These are phyloP conservation scores for Hemitrygon akajei DNA, from an alignment of 2,797 vertebrate species.

Conservation along the genomic window DNA sequence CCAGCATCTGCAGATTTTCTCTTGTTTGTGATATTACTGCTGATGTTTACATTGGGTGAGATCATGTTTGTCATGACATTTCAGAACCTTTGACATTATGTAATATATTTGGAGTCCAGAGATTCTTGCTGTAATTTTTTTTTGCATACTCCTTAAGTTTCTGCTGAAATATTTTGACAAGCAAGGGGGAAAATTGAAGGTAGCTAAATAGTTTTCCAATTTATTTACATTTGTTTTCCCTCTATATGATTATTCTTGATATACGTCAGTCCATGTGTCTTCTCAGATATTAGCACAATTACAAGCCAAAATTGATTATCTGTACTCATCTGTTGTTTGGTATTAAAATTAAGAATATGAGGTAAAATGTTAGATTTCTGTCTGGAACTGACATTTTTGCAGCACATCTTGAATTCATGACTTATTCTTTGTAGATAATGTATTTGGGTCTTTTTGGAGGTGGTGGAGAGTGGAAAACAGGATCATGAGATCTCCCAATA, in stretches of 20 bases:
- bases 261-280: background rate
- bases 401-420: background rate
- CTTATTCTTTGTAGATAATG: background rate
- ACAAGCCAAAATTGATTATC: background rate
- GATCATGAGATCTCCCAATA: too few relatives aligned
- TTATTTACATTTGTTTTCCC: background rate
- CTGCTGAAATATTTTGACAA: background rate
- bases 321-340: background rate
- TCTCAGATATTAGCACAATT: background rate
- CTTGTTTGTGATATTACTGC: background rate
- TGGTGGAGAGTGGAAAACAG: too few relatives aligned
- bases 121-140: background rate
- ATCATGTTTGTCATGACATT: background rate
- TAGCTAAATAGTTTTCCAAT: background rate
- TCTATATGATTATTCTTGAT: background rate
- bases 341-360: background rate
- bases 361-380: background rate
- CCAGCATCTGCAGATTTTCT: too few relatives aligned
- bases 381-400: background rate
- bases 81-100: background rate
- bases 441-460: background rate
- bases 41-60: background rate
- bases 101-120: background rate
- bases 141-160: background rate
- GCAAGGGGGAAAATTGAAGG: background rate